Evolutionary conservation across 2,797 vertebrate species (phyloP), one percentile per base, ranked within the genome.

Genomic region (Esox lucius): DNA sequence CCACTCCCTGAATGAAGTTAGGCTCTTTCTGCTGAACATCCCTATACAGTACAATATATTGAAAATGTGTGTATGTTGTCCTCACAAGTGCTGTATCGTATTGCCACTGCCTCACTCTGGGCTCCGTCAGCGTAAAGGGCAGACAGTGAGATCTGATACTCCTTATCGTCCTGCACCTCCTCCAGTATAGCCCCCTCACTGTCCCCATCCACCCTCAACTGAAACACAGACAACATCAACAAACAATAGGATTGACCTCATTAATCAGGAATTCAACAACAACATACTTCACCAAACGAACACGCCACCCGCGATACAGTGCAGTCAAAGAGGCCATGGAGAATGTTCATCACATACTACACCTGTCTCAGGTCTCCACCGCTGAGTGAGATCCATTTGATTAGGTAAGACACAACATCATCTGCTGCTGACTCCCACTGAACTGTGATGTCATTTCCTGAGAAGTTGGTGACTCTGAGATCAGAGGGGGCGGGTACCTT

Each of bases 141-240:
- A 76, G 96, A 96, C 77, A 98, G 91, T 62, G 97, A 96, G 78
- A 99, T 94, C 84, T 97, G 95, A 72, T 97, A 97, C 71, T 97
- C 96, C 0, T 91, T 92, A 74, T 95, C 94, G 65, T 94, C 94
- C 83, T 95, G 92, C 84, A 98, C 90, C 3, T 91, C 94, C 22
- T 95, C 91, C 85, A 99, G 90, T 68, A 95, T 59, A 0, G 95
- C 95, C 0, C 87, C 91, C 1, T 87, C 92, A 68, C 93, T 92
- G 1, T 90, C 88, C 2, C 97, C 98, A 28, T 93, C 86, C 0
- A 97, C 87, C 4, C 92, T 94, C 78, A 98, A 87, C 98, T 99
- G 77, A 4, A 72, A 59, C 12, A 39, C 28, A 35, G 15, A 70
- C 2, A 11, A n/a, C 9, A 9, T 59, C 1, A 70, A 1, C 19